These are phyloP conservation scores for Delphinapterus leucas DNA, from an alignment of 2,113 vertebrate species.

Conservation along the genomic window DNA sequence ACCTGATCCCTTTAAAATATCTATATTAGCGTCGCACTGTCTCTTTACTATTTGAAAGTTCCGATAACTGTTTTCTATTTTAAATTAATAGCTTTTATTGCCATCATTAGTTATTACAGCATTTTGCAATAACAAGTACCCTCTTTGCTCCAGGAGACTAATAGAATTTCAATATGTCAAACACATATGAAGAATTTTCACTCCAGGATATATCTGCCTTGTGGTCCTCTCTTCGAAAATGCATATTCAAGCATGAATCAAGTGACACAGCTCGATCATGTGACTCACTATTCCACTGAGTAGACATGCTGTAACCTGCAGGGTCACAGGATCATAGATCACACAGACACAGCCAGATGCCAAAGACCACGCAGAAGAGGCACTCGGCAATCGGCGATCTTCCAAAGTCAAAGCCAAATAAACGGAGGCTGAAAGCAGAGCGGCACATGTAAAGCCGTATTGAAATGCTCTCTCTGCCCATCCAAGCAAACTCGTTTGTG, in stretches of 20 bases:
- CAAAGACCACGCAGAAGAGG: neutral
- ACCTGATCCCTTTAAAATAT: neutral
- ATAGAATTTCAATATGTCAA: neutral
- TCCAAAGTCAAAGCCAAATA: neutral
- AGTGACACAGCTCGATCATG: neutral
- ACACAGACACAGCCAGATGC: neutral
- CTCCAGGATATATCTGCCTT: neutral
- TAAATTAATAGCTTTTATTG: constrained; percentile 16
- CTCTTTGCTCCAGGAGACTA: neutral
- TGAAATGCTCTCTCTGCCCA: neutral
- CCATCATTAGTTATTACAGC: neutral
- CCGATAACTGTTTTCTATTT: neutral
- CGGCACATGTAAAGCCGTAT: neutral
- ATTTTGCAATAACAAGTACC: neutral
- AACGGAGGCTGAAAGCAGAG: neutral
- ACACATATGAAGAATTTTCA: neutral
- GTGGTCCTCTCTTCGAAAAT: neutral
- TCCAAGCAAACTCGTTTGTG: neutral
- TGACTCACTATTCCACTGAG: neutral
- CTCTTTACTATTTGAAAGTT: constrained; percentile 11
- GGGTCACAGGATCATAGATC: neutral
- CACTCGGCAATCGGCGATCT: neutral
- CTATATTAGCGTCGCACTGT: neutral
- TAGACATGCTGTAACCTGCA: neutral
- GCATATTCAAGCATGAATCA: neutral